Conservation (phyloP, 1,140 invertebrate species). For the Bactericera cockerelli region DNA sequence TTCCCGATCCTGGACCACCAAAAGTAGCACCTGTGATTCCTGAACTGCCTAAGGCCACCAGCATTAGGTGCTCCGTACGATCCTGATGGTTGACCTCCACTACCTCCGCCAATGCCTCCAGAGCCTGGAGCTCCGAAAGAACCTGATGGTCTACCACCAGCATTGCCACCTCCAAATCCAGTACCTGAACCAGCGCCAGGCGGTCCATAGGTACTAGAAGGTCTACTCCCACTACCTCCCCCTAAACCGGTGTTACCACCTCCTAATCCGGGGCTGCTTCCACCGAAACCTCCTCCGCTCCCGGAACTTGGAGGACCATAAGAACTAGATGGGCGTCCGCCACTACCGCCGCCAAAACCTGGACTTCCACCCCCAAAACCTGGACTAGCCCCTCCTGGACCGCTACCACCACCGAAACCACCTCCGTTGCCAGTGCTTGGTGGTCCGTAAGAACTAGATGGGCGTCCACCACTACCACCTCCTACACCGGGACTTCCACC, state of each 20-base stretch:
- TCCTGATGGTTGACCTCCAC: background rate
- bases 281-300: background rate
- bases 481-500: background rate
- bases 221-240: background rate
- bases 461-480: conserved; percentile 1
- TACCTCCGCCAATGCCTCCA: background rate
- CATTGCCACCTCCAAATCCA: background rate
- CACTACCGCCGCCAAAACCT: background rate
- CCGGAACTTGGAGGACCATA: background rate
- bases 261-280: background rate
- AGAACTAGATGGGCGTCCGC: conserved; percentile 4
- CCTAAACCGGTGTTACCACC: background rate
- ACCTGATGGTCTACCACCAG: background rate
- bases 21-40: conserved; percentile 5
- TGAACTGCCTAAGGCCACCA: background rate
- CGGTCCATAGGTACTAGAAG: too few relatives aligned
- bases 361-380: background rate
- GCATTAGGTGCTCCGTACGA: background rate
- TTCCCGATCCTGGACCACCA: background rate
- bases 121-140: background rate
- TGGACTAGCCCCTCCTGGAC: background rate
- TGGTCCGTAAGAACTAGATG: conserved; percentile 4
- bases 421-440: background rate
- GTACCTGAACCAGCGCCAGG: background rate
- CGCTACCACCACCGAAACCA: background rate